Conservation (phyloP, 35 echinoderm and acorn worm species). For the Apostichopus parvimensis region DNA sequence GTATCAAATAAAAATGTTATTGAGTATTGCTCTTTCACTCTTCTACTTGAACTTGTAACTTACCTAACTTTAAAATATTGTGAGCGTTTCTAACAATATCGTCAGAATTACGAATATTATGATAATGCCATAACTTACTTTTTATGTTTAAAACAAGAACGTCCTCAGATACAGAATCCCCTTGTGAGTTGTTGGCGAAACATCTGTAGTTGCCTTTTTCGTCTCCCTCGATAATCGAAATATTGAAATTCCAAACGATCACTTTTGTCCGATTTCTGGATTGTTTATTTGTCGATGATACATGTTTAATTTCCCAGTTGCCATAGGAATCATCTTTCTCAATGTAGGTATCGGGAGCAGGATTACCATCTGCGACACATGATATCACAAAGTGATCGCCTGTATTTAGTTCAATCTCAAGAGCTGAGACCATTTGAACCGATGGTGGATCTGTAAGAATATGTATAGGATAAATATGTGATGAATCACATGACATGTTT, state of each 20-base stretch:
- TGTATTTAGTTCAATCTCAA: background rate
- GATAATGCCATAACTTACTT: background rate
- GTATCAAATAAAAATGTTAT: too few species aligned
- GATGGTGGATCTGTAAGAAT: background rate
- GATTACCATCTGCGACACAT: background rate
- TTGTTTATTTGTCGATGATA: background rate
- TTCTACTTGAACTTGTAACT: background rate
- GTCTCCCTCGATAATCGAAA: background rate
- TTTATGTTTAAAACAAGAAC: background rate
- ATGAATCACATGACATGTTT: too few species aligned
- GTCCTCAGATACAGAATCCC: background rate
- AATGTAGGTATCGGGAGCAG: background rate
- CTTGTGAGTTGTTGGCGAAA: background rate
- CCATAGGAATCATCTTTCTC: background rate
- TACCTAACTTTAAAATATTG: background rate
- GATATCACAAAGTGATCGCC: background rate
- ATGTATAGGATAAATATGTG: background rate
- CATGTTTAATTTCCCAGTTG: background rate
- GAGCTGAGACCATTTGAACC: background rate
- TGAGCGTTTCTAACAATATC: background rate
- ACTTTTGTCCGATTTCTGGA: background rate
- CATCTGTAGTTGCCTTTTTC: background rate
- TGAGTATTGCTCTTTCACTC: background rate
- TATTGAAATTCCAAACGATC: background rate
- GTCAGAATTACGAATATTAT: background rate